phyloP scores from a whole-genome alignment of 1,140 invertebrate genomes.

The Pomacea maculata region DNA sequence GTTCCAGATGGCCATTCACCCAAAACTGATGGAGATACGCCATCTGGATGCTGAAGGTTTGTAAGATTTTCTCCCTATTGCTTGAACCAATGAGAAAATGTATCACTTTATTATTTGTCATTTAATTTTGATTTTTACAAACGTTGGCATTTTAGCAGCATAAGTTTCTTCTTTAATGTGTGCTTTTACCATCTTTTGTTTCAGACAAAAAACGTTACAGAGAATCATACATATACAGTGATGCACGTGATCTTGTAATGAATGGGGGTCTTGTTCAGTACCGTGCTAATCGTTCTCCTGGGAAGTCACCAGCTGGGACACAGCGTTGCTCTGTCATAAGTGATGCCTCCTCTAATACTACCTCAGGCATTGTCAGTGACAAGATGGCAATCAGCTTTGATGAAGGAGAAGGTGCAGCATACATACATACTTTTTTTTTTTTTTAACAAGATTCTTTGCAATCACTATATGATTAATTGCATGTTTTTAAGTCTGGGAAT shows the following conservation, averaged over 20 bases:
- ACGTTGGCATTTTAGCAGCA: too few relatives aligned
- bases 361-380: conserved; percentile 94
- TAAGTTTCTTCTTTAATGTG: too few relatives aligned
- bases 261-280: conserved; percentile 47
- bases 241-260: conserved; percentile 51
- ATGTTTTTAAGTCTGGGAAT: neutral
- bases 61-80: neutral
- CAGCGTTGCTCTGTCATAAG: conserved; percentile 81
- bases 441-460: neutral
- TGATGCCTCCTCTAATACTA: conserved; percentile 91
- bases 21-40: conserved; percentile 81
- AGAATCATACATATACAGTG: conserved; percentile 67
- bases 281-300: conserved; percentile 32
- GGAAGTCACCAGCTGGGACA: conserved; percentile 38
- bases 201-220: conserved; percentile 64
- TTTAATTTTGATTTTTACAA: neutral
- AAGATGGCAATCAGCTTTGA: conserved; percentile 88
- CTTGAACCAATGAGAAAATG: too few relatives aligned
- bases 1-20: conserved; percentile 91
- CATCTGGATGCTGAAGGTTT: conserved; percentile 80
- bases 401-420: conserved; percentile 73
- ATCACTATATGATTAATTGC: neutral
- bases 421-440: neutral
- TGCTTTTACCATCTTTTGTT: conserved; percentile 17
- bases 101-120: too few relatives aligned